Evolutionary conservation across 2,113 vertebrate species (phyloP).

Genomic region (Myanophis thanlyinensis): DNA sequence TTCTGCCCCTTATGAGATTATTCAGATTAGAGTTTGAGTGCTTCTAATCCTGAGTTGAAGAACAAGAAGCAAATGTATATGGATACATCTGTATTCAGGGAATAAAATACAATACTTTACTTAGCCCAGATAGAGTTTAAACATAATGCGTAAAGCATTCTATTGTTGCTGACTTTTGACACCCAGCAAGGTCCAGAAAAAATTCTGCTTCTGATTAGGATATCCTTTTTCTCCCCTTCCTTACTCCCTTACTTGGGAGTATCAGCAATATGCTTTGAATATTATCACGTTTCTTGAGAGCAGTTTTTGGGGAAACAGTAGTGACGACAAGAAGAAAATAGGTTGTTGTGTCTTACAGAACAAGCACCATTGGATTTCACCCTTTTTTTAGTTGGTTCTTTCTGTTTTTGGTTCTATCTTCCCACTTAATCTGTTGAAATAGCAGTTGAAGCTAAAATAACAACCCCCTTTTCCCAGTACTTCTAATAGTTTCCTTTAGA

Average conservation of each 20-base stretch:
- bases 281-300: background rate
- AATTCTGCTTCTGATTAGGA: background rate
- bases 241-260: background rate
- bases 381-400: background rate
- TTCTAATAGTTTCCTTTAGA: conserved; percentile 63
- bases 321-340: background rate
- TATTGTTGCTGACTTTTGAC: background rate
- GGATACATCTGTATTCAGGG: background rate
- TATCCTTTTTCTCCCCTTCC: too few species aligned
- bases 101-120: background rate
- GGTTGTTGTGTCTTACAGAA: background rate
- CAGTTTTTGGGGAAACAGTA: background rate
- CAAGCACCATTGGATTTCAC: background rate
- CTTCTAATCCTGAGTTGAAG: background rate
- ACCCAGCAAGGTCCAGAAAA: too few species aligned
- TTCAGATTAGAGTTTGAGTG: background rate
- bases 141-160: background rate
- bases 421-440: conserved; percentile 40
- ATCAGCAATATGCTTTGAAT: background rate
- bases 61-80: background rate
- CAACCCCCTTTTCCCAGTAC: conserved; percentile 62
- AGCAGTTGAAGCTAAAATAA: conserved; percentile 66
- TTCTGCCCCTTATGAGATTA: background rate
- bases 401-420: background rate
- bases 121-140: background rate